Evolutionary conservation across 2,797 vertebrate species (phyloP).

Genomic region (Menidia menidia): DNA sequence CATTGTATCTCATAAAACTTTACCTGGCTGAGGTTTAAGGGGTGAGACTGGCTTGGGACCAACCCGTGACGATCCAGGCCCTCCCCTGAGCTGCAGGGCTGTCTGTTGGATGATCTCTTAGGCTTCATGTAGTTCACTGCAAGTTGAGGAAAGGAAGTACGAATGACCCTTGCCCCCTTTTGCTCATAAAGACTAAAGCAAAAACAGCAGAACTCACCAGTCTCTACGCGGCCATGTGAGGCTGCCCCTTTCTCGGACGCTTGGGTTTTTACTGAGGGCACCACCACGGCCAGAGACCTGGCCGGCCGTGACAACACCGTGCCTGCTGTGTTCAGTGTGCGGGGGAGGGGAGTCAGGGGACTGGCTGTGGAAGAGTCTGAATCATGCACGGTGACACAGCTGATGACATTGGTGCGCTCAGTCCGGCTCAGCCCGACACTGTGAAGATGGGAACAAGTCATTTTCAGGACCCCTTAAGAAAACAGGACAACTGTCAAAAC

Average conservation of each 20-base stretch:
- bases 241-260: slow-evolving; percentile 74
- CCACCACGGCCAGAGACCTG: slow-evolving; percentile 92
- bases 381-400: slow-evolving; percentile 97
- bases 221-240: slow-evolving; percentile 62
- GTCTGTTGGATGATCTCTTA: slow-evolving; percentile 88
- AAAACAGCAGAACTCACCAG: slow-evolving; percentile 45
- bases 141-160: slow-evolving; percentile 1
- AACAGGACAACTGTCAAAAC: neutral
- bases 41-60: slow-evolving; percentile 88
- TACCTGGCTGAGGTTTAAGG: slow-evolving; percentile 99
- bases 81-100: slow-evolving; percentile 89
- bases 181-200: neutral
- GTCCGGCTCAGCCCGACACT: slow-evolving; percentile 86
- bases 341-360: slow-evolving; percentile 88
- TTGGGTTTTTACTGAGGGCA: slow-evolving; percentile 91
- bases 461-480: neutral
- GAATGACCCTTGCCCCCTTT: neutral
- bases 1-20: slow-evolving; percentile 1
- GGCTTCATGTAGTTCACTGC: slow-evolving; percentile 85
- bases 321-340: slow-evolving; percentile 72
- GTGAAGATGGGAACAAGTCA: slow-evolving; percentile 6
- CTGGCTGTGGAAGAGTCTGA: slow-evolving; percentile 95
- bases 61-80: slow-evolving; percentile 84
- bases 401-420: slow-evolving; percentile 95
- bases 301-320: slow-evolving; percentile 78